Base-by-base conservation (phyloP, 2,888 invertebrate genomes). In the Bursaphelenchus okinawaensis region DNA sequence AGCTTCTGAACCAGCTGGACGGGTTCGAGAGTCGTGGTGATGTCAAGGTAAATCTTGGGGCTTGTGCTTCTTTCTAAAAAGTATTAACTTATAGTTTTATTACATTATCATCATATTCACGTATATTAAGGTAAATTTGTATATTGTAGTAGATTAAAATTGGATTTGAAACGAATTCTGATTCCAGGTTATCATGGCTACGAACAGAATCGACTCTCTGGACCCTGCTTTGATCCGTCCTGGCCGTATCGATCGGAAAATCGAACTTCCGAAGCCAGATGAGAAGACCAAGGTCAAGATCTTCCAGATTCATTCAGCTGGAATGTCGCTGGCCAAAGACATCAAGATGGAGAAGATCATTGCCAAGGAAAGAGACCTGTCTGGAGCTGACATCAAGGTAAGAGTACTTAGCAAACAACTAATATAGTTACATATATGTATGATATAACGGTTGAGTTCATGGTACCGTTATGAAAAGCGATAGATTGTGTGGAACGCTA, bases 141-240 rank as follows among this genome's bases (percentile, higher is more conserved):
- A n/a, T n/a, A n/a, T n/a, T n/a, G n/a, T n/a, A n/a, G n/a, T n/a
- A n/a, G n/a, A n/a, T n/a, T n/a, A n/a, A n/a, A n/a, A n/a, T n/a
- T 1, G 20, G 20, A 20, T 12, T 58, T 4, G 12, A 12, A 16
- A 19, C 52, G 4, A 61, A 4, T n/a, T n/a, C 7, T 22, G 8
- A 9, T 66, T 83, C 1, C 82, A 91, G 89, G 91, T 93, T 22
- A 91, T 94, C 52, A 93, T 94, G 93, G 94, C 94, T 0, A 94
- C 94, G 29, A 94, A 94, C 84, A 88, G 96, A 76, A 96, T 98
- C 82, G 96, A 98, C 86, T 96, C 95, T 0, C 86, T 98, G 55
- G 98, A 98, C 85, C 96, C 98, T 1, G 98, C 98, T 52, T 87
- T 98, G 57, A 96, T 98, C 84, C 89, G 98, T 74, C 96, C 98